phyloP scores from a whole-genome alignment of 1,140 invertebrate species.

The Neodiprion virginianus region DNA sequence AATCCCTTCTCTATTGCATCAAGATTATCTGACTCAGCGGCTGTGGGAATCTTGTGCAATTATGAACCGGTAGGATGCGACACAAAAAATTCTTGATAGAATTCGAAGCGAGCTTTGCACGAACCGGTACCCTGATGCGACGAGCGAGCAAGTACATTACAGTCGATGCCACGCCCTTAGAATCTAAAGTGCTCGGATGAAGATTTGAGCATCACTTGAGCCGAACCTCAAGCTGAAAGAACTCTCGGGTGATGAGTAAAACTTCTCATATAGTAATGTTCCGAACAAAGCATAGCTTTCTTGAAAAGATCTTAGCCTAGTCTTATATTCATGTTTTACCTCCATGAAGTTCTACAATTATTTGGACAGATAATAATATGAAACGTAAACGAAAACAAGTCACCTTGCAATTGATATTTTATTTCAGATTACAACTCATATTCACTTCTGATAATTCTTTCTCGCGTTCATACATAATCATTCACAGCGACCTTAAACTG shows the following conservation, averaged over 20 bases:
- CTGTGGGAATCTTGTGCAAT: neutral
- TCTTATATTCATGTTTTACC: no score
- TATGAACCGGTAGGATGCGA: neutral
- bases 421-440: no score
- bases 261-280: neutral
- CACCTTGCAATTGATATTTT: no score
- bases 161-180: neutral
- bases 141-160: neutral
- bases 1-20: no score
- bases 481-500: no score
- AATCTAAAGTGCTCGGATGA: neutral
- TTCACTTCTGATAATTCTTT: no score
- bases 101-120: neutral
- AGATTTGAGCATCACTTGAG: neutral
- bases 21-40: neutral
- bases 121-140: neutral
- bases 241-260: neutral
- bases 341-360: no score
- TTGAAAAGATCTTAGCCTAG: no score
- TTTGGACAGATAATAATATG: no score
- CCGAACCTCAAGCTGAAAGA: neutral
- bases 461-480: no score
- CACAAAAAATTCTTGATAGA: slow-evolving; percentile 1
- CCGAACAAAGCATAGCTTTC: no score
- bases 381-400: no score